Evolutionary conservation across 2,888 invertebrate species (phyloP), one percentile per base, ranked within the genome.

Genomic region (Nomada fabriciana): DNA sequence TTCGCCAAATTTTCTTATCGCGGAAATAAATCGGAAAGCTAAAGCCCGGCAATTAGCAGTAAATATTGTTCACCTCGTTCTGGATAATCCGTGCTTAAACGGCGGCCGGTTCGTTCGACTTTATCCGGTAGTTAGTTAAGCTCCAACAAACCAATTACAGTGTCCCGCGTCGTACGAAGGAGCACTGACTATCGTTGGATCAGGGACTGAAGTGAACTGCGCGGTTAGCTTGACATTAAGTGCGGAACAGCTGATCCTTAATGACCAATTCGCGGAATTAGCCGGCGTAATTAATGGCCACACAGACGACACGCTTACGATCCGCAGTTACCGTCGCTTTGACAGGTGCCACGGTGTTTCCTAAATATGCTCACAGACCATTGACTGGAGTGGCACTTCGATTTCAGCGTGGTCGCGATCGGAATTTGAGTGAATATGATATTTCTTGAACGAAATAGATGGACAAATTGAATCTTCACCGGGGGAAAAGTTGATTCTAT

Each of bases 51-150:
- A 88, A 88, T 88, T 88, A 88, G 88, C 88, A 88, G 88, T 88
- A 88, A 88, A 88, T 88, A 88, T 88, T 80, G 83, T 78, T 86
- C 83, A 75, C 86, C 85, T 82, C 83, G 85, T 83, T 76, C 80
- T 61, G 72, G 86, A 74, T 88, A 88, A 88, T 86, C 88, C 75
- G 74, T 61, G 86, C 83, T 88, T 88, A 86, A 88, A 86, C 64
- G 85, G 63, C 78, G 55, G 68, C 69, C 67, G 78, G 77, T 83
- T 80, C 82, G 67, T 78, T 81, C 83, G 85, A 88, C 87, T 88
- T 88, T 88, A 88, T 88, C 88, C 87, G 83, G 82, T 82, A 88
- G 87, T 88, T 88, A 86, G 88, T 87, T 88, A 88, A 88, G 88
- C 85, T 87, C 76, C 80, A 85, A 88, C 87, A 88, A 88, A 88